Base-by-base conservation (phyloP, 2,113 vertebrate species). In the Vulpes vulpes region DNA sequence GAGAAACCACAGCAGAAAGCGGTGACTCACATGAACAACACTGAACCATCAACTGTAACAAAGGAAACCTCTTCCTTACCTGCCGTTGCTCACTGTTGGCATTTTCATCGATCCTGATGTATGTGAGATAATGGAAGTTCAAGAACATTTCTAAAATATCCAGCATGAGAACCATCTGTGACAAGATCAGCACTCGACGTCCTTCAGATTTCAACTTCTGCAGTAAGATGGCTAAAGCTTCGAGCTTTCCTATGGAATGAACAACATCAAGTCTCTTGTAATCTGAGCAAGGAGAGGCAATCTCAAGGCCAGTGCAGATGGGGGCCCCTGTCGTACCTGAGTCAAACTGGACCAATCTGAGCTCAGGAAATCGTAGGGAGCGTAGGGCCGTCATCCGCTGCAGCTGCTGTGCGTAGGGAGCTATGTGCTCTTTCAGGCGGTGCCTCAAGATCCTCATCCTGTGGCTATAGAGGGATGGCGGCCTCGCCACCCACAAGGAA, bases 61-160 rank as follows among this genome's bases (percentile, higher is more conserved):
- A 49, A 27, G 71, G 3, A 27, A 16, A 25, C 1, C 1, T 32
- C 0, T 10, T 9, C 22, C 85, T 94, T 87, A 99, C 99, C 99
- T 99, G 99, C 81, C 99, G 99, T 55, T 99, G 99, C 0, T 99
- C 99, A 5, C 98, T 98, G 95, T 99, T 99, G 71, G 99, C 99
- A n/a, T 99, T 99, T 93, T 99, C 99, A 89, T 99, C 99, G 53
- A 99, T 99, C 15, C 99, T 99, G 60, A 99, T 98, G 16, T 99
- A 99, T 0, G 99, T 99, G 84, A 99, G 99, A 81, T 99, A 99
- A 95, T 99, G 99, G 98, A 99, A 98, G 97, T 99, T 99, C 30
- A 99, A 97, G 97, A 99, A 99, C 25, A 91, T 97, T 93, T 99
- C 99, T 92, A 99, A 97, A 91, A 99, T 99, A 97, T 99, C 99